Conservation (phyloP, 2,113 vertebrate species). For the Oreamnos americanus region DNA sequence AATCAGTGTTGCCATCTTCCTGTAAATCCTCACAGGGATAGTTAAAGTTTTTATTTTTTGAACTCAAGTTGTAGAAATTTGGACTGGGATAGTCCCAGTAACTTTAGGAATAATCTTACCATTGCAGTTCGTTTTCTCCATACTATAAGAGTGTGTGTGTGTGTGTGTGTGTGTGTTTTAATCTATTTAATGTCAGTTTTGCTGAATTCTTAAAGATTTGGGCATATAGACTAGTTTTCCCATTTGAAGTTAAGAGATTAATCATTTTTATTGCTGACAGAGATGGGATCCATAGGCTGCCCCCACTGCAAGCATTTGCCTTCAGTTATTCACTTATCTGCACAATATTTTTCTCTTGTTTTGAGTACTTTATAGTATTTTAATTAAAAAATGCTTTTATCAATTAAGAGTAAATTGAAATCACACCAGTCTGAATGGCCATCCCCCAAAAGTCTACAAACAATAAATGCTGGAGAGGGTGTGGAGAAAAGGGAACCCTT, state of each 20-base stretch:
- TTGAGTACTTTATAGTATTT: background rate
- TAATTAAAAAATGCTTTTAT: background rate
- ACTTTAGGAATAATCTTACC: background rate
- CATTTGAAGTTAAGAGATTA: background rate
- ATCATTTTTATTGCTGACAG: background rate
- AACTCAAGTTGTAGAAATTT: background rate
- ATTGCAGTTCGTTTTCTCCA: background rate
- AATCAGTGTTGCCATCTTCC: background rate
- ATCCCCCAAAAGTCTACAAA: background rate
- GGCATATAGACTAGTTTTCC: background rate
- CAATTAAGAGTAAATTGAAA: constrained; percentile 5
- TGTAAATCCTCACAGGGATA: background rate
- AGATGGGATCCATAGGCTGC: background rate
- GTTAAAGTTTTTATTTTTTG: background rate
- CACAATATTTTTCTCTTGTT: background rate
- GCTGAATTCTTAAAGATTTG: background rate
- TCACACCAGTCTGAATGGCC: background rate
- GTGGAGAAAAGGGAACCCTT: background rate
- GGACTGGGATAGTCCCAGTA: background rate
- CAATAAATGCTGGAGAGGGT: background rate
- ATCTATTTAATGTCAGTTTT: background rate
- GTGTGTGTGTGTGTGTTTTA: background rate
- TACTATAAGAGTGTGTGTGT: background rate
- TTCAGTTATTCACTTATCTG: background rate
- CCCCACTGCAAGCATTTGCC: background rate